Evolutionary conservation across 2,888 invertebrate genomes (phyloP).

Genomic region (Xylocampa areola): DNA sequence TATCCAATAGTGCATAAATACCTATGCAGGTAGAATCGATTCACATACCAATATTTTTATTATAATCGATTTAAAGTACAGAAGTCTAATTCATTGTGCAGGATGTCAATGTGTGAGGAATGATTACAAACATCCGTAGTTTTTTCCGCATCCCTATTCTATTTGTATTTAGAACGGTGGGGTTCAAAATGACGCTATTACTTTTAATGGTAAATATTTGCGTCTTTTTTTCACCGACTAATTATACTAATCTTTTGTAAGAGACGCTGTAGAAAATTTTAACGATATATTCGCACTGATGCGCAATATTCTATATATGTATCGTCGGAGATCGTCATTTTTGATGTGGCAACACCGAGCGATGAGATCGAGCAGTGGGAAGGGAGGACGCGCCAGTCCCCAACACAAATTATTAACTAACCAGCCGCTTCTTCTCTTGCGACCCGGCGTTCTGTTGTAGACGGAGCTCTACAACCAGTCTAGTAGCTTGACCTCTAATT

Average conservation of each 20-base stretch:
- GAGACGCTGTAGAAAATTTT: too few relatives aligned
- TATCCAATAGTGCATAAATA: constrained; percentile 28
- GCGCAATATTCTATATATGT: too few relatives aligned
- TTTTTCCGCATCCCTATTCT: constrained; percentile 31
- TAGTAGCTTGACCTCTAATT: too few relatives aligned
- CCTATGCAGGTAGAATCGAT: constrained; percentile 45
- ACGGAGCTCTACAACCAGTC: too few relatives aligned
- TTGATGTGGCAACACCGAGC: too few relatives aligned
- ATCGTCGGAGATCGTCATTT: too few relatives aligned
- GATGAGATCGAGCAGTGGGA: too few relatives aligned
- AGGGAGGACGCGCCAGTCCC: too few relatives aligned
- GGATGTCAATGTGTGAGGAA: constrained; percentile 29
- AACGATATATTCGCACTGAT: too few relatives aligned
- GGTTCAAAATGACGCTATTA: constrained; percentile 41
- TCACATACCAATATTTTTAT: constrained; percentile 13
- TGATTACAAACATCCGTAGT: constrained; percentile 28
- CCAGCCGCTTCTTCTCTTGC: too few relatives aligned
- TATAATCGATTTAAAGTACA: constrained; percentile 32
- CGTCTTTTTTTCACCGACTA: constrained; percentile 28
- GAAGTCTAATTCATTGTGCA: constrained; percentile 13
- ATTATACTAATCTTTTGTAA: constrained; percentile 12
- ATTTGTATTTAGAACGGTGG: constrained; percentile 33
- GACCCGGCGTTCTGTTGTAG: too few relatives aligned
- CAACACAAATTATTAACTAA: too few relatives aligned
- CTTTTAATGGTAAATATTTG: constrained; percentile 31